Evolutionary conservation across 1,140 invertebrate genomes (phyloP), one percentile per base, ranked within the genome.

Genomic region (Drosophila takahashii): DNA sequence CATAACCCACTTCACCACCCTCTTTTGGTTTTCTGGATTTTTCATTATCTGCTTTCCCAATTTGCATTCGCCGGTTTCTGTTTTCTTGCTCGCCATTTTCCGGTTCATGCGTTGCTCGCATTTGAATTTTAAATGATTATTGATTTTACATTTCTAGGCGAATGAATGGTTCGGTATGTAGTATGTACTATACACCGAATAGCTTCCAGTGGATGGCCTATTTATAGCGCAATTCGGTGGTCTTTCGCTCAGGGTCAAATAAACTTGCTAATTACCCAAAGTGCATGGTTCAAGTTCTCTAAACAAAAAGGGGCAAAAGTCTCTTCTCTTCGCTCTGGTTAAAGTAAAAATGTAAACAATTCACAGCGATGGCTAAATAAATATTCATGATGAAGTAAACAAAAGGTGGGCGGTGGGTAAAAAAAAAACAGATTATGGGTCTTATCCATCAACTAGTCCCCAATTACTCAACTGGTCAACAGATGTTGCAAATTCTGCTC

Each of bases 41-140:
- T 87, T 89, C 84, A 87, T 89, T 87, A 89, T 87, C 84, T 89
- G 84, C 70, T 87, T 89, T 89, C 67, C 77, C 84, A 89, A 84
- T 89, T 87, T 84, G 75, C 79, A 83, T 86, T 81, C 50, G 83
- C 78, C 79, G 54, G 79, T 65, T 73, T 83, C 48, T 70, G 50
- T 67, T 73, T 76, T 71, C 79, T 53, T 45, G 54, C 60, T 75
- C 70, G 79, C 65, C 78, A 79, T 87, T 89, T 87, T 87, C 84
- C 84, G 84, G 85, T 89, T 80, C 83, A 87, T 83, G 84, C 72
- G 80, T 76, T 70, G 84, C 66, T 47, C 79, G 84, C 57, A 87
- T 87, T 87, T 87, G 84, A 87, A 87, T 87, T 89, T 87, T 73
- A 87, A 87, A 87, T 89, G 76, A 73, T 80, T 90, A 87, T 87